Evolutionary conservation across 1,140 invertebrate species (phyloP).

Genomic region (Elymnias hypermnestra): DNA sequence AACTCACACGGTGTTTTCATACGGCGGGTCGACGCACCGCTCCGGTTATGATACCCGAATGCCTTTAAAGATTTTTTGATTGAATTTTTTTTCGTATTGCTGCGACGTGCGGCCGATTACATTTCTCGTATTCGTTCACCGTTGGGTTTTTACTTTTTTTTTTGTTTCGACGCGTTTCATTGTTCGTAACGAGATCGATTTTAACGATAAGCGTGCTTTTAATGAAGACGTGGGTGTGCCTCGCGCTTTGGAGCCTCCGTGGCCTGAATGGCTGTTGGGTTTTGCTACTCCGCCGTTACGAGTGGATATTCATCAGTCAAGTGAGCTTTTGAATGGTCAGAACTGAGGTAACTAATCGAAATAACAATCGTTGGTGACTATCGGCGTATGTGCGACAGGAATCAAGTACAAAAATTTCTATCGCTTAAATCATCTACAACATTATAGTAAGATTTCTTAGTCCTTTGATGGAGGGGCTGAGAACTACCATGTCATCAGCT

Average conservation of each 20-base stretch:
- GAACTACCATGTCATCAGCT: too few species aligned
- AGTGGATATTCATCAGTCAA: too few species aligned
- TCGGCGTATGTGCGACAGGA: too few species aligned
- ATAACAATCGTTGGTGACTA: too few species aligned
- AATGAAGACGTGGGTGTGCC: conserved; percentile 67
- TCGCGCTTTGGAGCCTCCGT: conserved; percentile 12
- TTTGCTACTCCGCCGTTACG: conserved; percentile 5
- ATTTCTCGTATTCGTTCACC: conserved; percentile 67
- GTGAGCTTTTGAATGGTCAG: too few species aligned
- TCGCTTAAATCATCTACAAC: too few species aligned
- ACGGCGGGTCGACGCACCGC: conserved; percentile 63
- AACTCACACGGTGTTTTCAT: conserved; percentile 49
- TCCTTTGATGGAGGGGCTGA: too few species aligned
- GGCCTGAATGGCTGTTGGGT: conserved; percentile 18
- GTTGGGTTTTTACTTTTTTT: conserved; percentile 63
- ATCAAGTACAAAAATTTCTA: too few species aligned
- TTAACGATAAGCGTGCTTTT: conserved; percentile 61
- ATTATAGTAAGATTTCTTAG: too few species aligned
- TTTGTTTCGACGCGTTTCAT: conserved; percentile 65
- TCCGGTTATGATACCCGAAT: conserved; percentile 65
- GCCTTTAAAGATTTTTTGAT: conserved; percentile 67
- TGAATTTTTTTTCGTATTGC: too few species aligned
- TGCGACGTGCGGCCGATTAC: conserved; percentile 57
- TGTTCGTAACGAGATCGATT: conserved; percentile 69
- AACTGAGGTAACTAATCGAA: too few species aligned